Evolutionary conservation across 2,797 vertebrate genomes (phyloP).

Genomic region (Pseudochromis fuscus): DNA sequence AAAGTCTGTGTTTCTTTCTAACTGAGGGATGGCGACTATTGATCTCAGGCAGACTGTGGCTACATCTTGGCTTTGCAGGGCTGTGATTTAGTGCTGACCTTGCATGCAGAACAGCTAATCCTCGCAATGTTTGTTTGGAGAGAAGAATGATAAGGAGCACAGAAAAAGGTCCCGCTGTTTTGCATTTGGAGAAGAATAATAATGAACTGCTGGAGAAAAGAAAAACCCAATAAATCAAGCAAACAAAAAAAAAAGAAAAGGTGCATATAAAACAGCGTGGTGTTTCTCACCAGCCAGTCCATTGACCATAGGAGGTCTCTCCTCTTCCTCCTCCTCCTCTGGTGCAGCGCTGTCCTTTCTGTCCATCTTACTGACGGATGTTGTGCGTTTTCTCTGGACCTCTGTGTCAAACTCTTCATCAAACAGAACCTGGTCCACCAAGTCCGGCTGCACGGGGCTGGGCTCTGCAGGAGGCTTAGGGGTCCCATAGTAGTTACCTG

Average conservation of each 20-base stretch:
- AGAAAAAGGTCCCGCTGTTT: slow-evolving; percentile 29
- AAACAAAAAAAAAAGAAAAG: slow-evolving; percentile 12
- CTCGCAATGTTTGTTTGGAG: slow-evolving; percentile 46
- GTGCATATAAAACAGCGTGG: background rate
- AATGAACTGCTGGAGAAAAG: slow-evolving; percentile 26
- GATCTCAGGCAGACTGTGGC: slow-evolving; percentile 47
- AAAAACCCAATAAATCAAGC: background rate
- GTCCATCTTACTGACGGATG: slow-evolving; percentile 98
- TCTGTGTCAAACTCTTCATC: slow-evolving; percentile 96
- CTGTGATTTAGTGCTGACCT: slow-evolving; percentile 59
- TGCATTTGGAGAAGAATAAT: slow-evolving; percentile 34
- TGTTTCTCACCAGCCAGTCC: slow-evolving; percentile 87
- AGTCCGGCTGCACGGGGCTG: slow-evolving; percentile 95
- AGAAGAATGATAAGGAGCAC: slow-evolving; percentile 22
- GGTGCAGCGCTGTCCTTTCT: slow-evolving; percentile 94
- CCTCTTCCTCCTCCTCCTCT: slow-evolving; percentile 97
- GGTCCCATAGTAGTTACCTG: slow-evolving; percentile 98
- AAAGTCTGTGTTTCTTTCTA: slow-evolving; percentile 34
- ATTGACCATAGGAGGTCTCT: slow-evolving; percentile 85
- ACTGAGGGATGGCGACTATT: slow-evolving; percentile 23
- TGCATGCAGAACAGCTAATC: slow-evolving; percentile 54
- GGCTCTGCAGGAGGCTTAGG: slow-evolving; percentile 97
- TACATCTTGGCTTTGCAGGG: slow-evolving; percentile 46
- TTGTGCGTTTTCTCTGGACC: slow-evolving; percentile 95
- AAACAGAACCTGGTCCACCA: slow-evolving; percentile 97